phyloP scores from a whole-genome alignment of 2,797 vertebrate species.

The Toxotes lorentzi region DNA sequence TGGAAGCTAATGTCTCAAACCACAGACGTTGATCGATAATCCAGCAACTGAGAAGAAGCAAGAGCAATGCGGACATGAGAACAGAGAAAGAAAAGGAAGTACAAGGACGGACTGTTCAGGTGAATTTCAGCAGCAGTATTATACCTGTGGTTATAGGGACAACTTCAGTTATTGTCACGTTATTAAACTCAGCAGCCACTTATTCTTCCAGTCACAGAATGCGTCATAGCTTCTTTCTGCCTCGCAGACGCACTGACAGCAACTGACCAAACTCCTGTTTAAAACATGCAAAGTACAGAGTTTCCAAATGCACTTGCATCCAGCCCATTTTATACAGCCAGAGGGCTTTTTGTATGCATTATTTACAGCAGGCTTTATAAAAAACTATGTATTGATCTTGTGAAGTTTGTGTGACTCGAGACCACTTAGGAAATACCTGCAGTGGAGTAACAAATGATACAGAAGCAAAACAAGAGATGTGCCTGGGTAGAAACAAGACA shows the following conservation, averaged over 20 bases:
- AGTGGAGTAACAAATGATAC: slow-evolving; percentile 2
- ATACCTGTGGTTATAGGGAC: neutral
- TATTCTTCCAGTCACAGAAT: neutral
- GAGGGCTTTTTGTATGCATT: slow-evolving; percentile 70
- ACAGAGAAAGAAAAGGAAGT: slow-evolving; percentile 17
- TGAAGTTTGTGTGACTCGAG: slow-evolving; percentile 28
- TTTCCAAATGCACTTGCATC: slow-evolving; percentile 42
- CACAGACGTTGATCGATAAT: slow-evolving; percentile 74
- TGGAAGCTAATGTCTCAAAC: slow-evolving; percentile 61
- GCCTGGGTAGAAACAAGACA: neutral
- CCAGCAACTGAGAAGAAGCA: slow-evolving; percentile 50
- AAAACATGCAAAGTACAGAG: slow-evolving; percentile 38
- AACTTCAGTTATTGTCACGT: neutral
- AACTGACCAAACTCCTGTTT: slow-evolving; percentile 11
- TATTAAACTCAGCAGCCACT: neutral
- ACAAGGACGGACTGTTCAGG: neutral
- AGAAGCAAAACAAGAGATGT: slow-evolving; percentile 3
- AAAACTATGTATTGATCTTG: slow-evolving; percentile 50
- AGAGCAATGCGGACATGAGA: slow-evolving; percentile 49
- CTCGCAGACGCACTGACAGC: neutral
- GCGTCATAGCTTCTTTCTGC: slow-evolving; percentile 7
- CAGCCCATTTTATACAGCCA: slow-evolving; percentile 23
- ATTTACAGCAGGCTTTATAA: slow-evolving; percentile 66
- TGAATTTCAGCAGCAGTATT: slow-evolving; percentile 4
- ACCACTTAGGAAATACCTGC: slow-evolving; percentile 49